Evolutionary conservation across 2,797 vertebrate genomes (phyloP), one percentile per base, ranked within the genome.

Genomic region (Manis pentadactyla): DNA sequence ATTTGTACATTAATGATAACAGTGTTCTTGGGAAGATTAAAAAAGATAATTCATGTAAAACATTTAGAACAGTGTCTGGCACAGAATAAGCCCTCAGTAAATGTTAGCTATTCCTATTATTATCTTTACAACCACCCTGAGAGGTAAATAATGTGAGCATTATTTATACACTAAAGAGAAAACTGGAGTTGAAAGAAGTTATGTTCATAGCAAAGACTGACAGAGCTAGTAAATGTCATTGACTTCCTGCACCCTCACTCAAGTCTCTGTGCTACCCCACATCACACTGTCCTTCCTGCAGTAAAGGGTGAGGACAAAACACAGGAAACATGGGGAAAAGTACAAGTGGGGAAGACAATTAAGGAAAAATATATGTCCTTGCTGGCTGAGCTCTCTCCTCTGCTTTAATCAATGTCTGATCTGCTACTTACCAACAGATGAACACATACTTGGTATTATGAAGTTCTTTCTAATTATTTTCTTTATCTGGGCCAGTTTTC

Each of bases 61-160:
- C 68, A 85, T 39, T 84, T 93, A 95, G 59, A 81, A 96, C 95
- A 94, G 77, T 87, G 81, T 95, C 93, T 98, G 92, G 90, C 81
- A 94, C 87, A 63, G 81, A 90, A 46, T 66, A 78, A 90, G 46
- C 31, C 77, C 85, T 93, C 87, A 66, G 74, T 93, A 94, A 93
- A 92, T 91, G 66, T 91, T 71, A 95, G 84, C 61, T 83, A 69
- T 95, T 86, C 71, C 79, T 77, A 77, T 89, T n/a, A 90, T 73
- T 42, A 71, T 87, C 69, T 95, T 94, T 93, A 82, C n/a, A 93
- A 64, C 29, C 55, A 73, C 18, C 53, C 25, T 81, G 53, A 0
- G 1, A 92, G 55, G 39, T 92, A 90, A 66, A 87, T 68, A 87
- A 84, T 64, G 19, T 11, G 2, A 17, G 27, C 61, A 42, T 90